Evolutionary conservation across 2,797 vertebrate species (phyloP), one percentile per base, ranked within the genome.

Genomic region (Hafferia zeledoni): DNA sequence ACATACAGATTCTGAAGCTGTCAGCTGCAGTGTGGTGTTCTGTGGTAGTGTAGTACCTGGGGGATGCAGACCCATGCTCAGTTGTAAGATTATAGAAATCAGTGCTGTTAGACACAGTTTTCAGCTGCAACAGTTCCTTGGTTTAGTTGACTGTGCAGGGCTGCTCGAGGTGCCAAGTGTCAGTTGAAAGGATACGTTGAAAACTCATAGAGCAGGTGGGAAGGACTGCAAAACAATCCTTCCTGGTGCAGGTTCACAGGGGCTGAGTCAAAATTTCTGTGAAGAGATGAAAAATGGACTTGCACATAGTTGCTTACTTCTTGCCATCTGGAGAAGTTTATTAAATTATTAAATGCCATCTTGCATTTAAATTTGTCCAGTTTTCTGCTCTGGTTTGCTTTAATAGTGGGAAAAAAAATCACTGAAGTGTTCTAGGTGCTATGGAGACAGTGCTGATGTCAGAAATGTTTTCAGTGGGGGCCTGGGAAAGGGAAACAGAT

Each of bases 321-420:
- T 93, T 79, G 59, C 53, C 33, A 33, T 89, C 92, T 87, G 72
- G 44, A 75, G 43, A 71, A 87, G 41, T 81, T 95, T 84, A 91
- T 95, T 93, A 72, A 93, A 94, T 97, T 96, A 87, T 93, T 94
- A 86, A 93, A 91, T 92, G 78, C 91, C 95, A 91, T 94, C 87
- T 83, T 95, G 79, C 72, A 92, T 97, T 80, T 87, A 95, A 95
- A 84, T 89, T 86, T 95, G 63, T 80, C 43, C 70, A 79, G 59
- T 84, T 93, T 83, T 97, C 80, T 93, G 89, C 44, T 94, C 93
- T 93, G 94, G 70, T 95, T 92, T 93, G 25, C 85, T 91, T 94
- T 90, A 78, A 89, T 78, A 65, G 63, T 8, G 9, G 83, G 86
- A 79, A 93, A 61, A 94, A 52, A 94, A 93, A 50, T 94, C 84